phyloP scores from a whole-genome alignment of 1,140 invertebrate genomes.

The Lamellibrachia luymesi region DNA sequence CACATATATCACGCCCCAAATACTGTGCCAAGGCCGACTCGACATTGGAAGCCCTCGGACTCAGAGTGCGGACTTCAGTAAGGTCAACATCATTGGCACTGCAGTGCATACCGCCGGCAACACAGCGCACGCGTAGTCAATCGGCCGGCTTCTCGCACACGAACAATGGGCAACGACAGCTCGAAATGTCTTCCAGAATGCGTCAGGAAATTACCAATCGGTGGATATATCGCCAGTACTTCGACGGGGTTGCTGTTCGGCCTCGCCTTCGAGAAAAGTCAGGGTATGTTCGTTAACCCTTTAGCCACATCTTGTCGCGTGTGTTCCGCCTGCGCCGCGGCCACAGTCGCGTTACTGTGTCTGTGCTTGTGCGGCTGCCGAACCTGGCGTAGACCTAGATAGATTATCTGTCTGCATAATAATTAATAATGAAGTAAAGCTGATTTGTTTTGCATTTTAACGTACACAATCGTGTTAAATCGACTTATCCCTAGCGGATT shows the following conservation, averaged over 20 bases:
- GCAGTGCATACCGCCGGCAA: not conserved
- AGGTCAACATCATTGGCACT: not conserved
- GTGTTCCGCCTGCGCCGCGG: not conserved
- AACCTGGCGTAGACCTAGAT: not conserved
- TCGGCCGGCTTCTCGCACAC: not conserved
- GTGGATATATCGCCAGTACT: not conserved
- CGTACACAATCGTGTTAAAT: not conserved
- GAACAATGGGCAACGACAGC: conserved; percentile 3
- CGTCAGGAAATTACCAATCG: not conserved
- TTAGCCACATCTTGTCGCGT: not conserved
- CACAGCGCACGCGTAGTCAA: not conserved
- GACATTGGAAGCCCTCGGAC: not conserved
- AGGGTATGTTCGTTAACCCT: not conserved
- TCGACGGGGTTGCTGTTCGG: not conserved
- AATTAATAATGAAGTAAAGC: not conserved
- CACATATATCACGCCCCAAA: not conserved
- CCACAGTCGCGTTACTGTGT: not conserved
- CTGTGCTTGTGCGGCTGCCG: not conserved
- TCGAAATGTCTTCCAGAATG: not conserved
- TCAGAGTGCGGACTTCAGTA: not conserved
- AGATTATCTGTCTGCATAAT: not conserved
- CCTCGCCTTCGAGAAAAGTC: not conserved
- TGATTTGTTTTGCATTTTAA: not conserved
- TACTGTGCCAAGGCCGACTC: not conserved
- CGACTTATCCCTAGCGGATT: not conserved